Base-by-base conservation (phyloP, 2,113 vertebrate species). In the Nothocercus julius region DNA sequence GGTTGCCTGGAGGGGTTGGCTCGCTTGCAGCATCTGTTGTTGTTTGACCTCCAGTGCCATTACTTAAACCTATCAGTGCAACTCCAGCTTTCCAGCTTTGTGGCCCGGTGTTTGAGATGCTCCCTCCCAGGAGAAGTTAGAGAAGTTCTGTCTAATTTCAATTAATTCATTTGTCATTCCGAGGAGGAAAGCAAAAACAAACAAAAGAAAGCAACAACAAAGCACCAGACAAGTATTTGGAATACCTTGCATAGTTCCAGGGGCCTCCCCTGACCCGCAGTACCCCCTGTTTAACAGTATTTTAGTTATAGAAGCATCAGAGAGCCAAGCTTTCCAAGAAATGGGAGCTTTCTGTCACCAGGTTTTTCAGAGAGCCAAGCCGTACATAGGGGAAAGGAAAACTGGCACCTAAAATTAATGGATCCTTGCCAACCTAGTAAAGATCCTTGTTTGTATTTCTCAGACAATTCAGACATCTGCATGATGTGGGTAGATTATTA, bases 371-470 rank as follows among this genome's bases (percentile, higher is more conserved):
- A 72, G 42, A 84, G 66, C 21, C 75, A 90, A 91, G 67, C 19
- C 21, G 22, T 90, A 93, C 30, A 77, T 68, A 66, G 14, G 59
- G 36, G 9, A 85, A 92, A 95, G 95, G 75, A 96, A 96, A 96
- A 89, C 83, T 92, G 96, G 93, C 96, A 97, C 86, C 95, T 92
- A 85, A 79, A 94, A 90, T 82, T 70, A 63, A 85, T 87, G 88
- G 90, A 87, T 80, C 59, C 28, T 76, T 84, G 90, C 90, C 94
- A 96, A 56, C 59, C 67, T 70, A 93, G 94, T 79, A 96, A 92
- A 97, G 95, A 97, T 94, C 49, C 86, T 84, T 94, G 94, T 94
- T 97, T 93, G 92, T 92, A 91, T 93, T 97, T 96, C 85, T 93
- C 88, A 96, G 94, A 96, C 95, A 95, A 94, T 96, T 95, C 95